Conservation (phyloP, 2,113 vertebrate species). For the Oostethus manadensis region DNA sequence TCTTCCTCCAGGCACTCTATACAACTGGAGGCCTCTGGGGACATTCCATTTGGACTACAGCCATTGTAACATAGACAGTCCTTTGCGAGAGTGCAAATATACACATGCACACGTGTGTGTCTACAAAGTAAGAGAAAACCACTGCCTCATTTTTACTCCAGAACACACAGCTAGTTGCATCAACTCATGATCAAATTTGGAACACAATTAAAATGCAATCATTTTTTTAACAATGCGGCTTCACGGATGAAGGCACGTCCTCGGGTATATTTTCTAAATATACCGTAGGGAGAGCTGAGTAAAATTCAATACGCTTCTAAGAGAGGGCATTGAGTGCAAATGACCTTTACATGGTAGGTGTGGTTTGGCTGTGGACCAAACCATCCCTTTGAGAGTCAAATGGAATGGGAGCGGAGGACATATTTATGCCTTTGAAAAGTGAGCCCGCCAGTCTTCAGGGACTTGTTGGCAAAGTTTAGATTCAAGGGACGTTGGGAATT, state of each 20-base stretch:
- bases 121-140: conserved; percentile 35
- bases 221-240: conserved; percentile 32
- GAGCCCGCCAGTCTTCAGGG: conserved; percentile 44
- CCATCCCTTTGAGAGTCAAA: conserved; percentile 47
- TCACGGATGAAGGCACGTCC: conserved; percentile 34
- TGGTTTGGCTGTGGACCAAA: conserved; percentile 54
- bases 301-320: conserved; percentile 50
- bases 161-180: conserved; percentile 27
- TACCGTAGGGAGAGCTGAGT: conserved; percentile 41
- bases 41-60: conserved; percentile 65
- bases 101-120: conserved; percentile 30
- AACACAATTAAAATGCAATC: conserved; percentile 38
- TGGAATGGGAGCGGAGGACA: conserved; percentile 51
- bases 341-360: conserved; percentile 61
- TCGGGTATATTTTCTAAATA: conserved; percentile 44
- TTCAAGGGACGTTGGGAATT: conserved; percentile 56
- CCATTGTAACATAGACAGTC: conserved; percentile 60
- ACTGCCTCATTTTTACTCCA: conserved; percentile 43
- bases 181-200: conserved; percentile 22
- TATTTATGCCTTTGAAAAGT: conserved; percentile 63
- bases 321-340: conserved; percentile 54
- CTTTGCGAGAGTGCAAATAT: conserved; percentile 55
- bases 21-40: conserved; percentile 57
- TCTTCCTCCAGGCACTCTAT: conserved; percentile 61
- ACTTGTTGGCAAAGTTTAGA: conserved; percentile 60